Evolutionary conservation across 2,113 vertebrate genomes (phyloP).

Genomic region (Sapayoa aenigma): DNA sequence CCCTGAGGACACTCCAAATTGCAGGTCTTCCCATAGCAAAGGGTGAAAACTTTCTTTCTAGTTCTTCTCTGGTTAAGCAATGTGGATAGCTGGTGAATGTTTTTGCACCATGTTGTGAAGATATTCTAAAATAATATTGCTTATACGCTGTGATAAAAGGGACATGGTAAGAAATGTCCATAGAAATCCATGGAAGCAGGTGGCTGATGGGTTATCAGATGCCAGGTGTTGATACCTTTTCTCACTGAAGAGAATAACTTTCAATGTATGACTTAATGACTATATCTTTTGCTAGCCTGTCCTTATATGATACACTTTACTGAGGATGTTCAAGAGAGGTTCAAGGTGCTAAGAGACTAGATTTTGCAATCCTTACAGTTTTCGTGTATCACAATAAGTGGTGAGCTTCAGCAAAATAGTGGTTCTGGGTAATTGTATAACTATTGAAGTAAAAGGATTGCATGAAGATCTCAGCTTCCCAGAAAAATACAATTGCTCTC

Average conservation of each 20-base stretch:
- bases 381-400: neutral
- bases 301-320: neutral
- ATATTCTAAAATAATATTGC: neutral
- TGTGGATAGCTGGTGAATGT: neutral
- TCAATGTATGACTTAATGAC: neutral
- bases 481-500: neutral
- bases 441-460: neutral
- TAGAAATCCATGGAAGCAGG: neutral
- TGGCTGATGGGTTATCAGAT: neutral
- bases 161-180: neutral
- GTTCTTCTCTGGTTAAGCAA: neutral
- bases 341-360: neutral
- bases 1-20: neutral
- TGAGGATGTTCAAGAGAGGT: neutral
- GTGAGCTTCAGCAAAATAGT: neutral
- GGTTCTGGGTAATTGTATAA: neutral
- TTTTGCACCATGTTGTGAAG: neutral
- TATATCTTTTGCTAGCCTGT: neutral
- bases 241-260: neutral
- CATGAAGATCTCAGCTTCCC: neutral
- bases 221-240: neutral
- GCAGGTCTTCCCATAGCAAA: neutral
- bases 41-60: neutral
- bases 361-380: neutral
- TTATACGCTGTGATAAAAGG: rapidly evolving